Conservation (phyloP, 2,113 vertebrate genomes). For the Pungitius pungitius region DNA sequence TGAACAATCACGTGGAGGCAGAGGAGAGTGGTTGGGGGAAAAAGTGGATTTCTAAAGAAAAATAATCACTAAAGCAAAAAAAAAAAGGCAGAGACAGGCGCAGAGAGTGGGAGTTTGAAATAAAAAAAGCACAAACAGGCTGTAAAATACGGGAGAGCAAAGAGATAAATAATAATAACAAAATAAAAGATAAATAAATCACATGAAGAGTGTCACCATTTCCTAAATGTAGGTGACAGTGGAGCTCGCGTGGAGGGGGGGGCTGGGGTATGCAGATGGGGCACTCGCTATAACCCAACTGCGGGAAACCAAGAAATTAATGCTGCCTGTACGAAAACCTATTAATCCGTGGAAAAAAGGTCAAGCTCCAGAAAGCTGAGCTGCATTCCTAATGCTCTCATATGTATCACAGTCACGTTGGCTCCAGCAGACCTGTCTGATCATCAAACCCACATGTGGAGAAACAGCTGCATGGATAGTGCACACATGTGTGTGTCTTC, state of each 20-base stretch:
- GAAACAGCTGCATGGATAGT: slow-evolving; percentile 45
- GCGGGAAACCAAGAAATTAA: slow-evolving; percentile 75
- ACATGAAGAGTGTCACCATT: slow-evolving; percentile 24
- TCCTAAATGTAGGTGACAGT: slow-evolving; percentile 50
- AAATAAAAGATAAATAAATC: slow-evolving; percentile 9
- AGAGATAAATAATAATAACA: too few species aligned
- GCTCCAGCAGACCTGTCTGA: slow-evolving; percentile 57
- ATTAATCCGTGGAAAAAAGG: slow-evolving; percentile 78
- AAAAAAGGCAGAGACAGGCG: slow-evolving; percentile 31
- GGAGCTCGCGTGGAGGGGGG: not conserved
- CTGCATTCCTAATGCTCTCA: slow-evolving; percentile 66
- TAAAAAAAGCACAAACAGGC: slow-evolving; percentile 20
- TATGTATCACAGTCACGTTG: slow-evolving; percentile 71
- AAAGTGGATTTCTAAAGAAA: slow-evolving; percentile 7
- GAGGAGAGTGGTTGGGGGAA: not conserved
- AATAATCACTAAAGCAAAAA: not conserved
- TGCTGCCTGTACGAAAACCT: slow-evolving; percentile 75
- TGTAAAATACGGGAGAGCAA: slow-evolving; percentile 28
- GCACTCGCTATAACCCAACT: slow-evolving; percentile 47
- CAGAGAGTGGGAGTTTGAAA: slow-evolving; percentile 30
- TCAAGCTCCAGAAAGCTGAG: slow-evolving; percentile 71
- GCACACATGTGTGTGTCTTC: slow-evolving; percentile 8
- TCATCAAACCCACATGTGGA: slow-evolving; percentile 57
- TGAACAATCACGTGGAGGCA: slow-evolving; percentile 11
- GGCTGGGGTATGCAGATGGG: slow-evolving; percentile 60